Evolutionary conservation across 2,797 vertebrate species (phyloP), one percentile per base, ranked within the genome.

Genomic region (Spatula versicolor): DNA sequence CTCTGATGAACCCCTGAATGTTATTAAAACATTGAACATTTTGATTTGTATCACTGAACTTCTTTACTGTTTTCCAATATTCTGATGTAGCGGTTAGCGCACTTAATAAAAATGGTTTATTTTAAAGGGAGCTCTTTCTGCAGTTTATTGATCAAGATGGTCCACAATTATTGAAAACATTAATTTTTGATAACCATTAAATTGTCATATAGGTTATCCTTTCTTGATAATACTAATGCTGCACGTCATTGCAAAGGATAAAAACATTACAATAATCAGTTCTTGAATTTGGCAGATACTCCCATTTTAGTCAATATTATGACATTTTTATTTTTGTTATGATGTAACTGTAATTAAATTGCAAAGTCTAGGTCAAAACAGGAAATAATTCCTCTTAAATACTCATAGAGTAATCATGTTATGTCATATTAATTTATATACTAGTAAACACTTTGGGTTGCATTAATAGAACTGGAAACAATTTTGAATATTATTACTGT

Each of bases 301-400:
- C 30, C 48, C 4, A 33, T 75, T 88, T 78, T 69, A 88, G 79
- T 39, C 66, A 88, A 92, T 30, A 18, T 83, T 31, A 75, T 66
- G 74, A 86, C 77, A 83, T 91, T 81, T 92, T 93, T 78, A 83
- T 91, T 81, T 92, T 93, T 78, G 46, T 94, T 88, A 85, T 94
- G 89, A 91, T 83, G 87, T 88, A 91, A 92, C 35, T 67, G 30
- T 78, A 81, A 91, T 87, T 91, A 86, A 88, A 87, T 76, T 45
- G 39, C 45, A 22, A 90, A 88, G 25, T 72, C 48, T 87, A 56
- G 35, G 45, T 85, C 86, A 94, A 89, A 94, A 91, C 77, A 88
- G 82, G 85, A 97, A 93, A 78, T 85, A 68, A 66, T 83, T 55
- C 1, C 58, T 76, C 45, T 78, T 89, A 31, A 93, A 69, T 69